Conservation (phyloP, 2,113 vertebrate species). For the Amphilophus citrinellus region DNA sequence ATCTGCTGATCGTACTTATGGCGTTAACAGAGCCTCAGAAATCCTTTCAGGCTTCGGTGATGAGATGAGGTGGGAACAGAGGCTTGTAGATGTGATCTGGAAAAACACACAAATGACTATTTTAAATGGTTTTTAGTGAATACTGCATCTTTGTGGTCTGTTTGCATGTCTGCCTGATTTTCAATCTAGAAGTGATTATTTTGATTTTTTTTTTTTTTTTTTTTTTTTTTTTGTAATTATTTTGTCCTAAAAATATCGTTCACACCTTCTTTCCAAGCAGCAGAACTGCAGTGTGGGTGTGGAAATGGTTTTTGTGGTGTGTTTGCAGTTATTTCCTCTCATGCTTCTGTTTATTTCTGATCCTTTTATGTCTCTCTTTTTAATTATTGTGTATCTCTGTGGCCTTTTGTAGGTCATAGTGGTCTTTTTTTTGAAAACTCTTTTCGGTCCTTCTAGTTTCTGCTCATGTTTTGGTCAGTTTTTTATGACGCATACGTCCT, state of each 20-base stretch:
- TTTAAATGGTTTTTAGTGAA: not conserved
- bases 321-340: not conserved
- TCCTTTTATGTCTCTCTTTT: not conserved
- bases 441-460: too few species aligned
- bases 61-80: not conserved
- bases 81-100: not conserved
- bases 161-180: not conserved
- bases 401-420: not conserved
- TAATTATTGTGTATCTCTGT: not conserved
- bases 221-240: not conserved
- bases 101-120: not conserved
- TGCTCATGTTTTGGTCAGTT: not conserved
- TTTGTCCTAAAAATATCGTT: not conserved
- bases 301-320: not conserved
- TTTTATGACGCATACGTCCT: too few species aligned
- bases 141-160: not conserved
- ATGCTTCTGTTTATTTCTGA: not conserved
- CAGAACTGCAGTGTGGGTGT: not conserved
- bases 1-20: not conserved
- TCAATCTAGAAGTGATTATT: not conserved
- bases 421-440: not conserved
- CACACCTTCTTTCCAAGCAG: not conserved
- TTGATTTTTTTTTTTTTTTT: not conserved
- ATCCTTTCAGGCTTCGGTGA: not conserved
- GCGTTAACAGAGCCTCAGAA: not conserved